phyloP scores from a whole-genome alignment of 2,113 vertebrate species.

The Colius striatus region DNA sequence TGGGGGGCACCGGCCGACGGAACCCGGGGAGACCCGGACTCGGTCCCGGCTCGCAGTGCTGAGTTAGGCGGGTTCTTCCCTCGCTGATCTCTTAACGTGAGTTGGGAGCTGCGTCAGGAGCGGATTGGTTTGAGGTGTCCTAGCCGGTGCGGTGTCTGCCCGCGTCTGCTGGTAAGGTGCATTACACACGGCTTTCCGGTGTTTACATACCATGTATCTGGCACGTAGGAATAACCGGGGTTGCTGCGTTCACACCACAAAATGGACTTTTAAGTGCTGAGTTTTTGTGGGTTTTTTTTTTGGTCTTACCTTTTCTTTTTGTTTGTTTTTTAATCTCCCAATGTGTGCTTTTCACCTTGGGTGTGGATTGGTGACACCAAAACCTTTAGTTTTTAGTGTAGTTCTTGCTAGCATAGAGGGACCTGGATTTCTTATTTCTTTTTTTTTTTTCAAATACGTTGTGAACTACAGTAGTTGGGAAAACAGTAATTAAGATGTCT shows the following conservation, averaged over 20 bases:
- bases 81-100: background rate
- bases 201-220: rapidly evolving
- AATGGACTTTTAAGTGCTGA: rapidly evolving
- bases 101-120: background rate
- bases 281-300: too few relatives aligned
- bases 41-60: too few relatives aligned
- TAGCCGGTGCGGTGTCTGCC: rapidly evolving
- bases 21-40: background rate
- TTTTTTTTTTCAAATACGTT: rapidly evolving
- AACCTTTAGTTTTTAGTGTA: background rate
- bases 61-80: background rate
- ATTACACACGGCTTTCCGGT: rapidly evolving
- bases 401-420: background rate
- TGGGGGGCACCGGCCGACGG: background rate
- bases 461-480: background rate
- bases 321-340: rapidly evolving
- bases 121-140: background rate
- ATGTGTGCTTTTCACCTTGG: rapidly evolving
- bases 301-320: background rate
- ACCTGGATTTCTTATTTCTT: background rate
- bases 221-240: rapidly evolving
- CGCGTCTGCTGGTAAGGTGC: rapidly evolving
- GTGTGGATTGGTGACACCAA: too few relatives aligned
- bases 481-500: background rate
- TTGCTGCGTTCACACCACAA: rapidly evolving